phyloP scores from a whole-genome alignment of 2,797 vertebrate species.

The Sebastes trivittatus region DNA sequence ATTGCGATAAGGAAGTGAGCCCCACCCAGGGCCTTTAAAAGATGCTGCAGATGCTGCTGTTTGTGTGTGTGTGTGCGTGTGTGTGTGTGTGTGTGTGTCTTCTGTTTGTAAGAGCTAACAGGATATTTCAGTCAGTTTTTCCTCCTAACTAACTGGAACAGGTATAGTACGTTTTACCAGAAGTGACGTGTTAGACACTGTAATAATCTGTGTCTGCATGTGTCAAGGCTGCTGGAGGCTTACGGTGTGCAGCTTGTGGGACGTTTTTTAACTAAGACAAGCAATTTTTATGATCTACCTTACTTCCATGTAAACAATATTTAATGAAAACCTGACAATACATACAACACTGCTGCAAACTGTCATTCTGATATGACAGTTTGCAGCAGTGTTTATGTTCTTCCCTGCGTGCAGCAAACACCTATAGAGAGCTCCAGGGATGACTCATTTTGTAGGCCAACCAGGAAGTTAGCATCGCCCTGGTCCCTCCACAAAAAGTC shows the following conservation, averaged over 20 bases:
- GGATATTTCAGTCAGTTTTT: conserved; percentile 36
- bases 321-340: background rate
- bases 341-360: no score
- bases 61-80: background rate
- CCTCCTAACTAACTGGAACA: conserved; percentile 24
- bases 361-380: background rate
- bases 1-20: conserved; percentile 72
- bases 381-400: background rate
- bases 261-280: background rate
- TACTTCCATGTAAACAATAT: background rate
- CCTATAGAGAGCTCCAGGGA: no score
- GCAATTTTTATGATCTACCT: background rate
- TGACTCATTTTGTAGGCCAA: no score
- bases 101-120: background rate
- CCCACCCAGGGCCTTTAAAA: conserved; percentile 66
- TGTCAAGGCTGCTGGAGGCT: background rate
- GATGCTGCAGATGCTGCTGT: conserved; percentile 44
- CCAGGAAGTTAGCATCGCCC: no score
- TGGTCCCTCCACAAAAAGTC: no score
- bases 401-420: background rate
- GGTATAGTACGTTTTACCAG: background rate
- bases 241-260: background rate
- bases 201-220: background rate
- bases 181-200: conserved; percentile 2
- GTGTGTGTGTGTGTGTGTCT: background rate